These are phyloP conservation scores for Euzophera pinguis DNA, from an alignment of 2,888 invertebrate genomes.

Conservation along the genomic window DNA sequence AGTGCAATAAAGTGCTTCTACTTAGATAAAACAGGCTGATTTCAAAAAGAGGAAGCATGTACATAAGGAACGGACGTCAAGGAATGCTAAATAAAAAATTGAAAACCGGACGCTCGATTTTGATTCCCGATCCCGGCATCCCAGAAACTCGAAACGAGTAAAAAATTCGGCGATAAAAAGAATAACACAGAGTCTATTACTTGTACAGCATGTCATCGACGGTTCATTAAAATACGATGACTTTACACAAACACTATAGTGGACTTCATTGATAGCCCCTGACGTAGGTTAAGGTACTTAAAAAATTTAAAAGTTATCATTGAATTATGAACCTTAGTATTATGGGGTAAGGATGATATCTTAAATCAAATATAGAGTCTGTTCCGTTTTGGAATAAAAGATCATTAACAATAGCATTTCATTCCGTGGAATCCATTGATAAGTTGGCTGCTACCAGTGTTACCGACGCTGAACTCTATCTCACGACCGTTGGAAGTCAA, in stretches of 20 bases:
- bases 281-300: slow-evolving; percentile 65
- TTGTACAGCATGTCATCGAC: slow-evolving; percentile 77
- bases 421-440: slow-evolving; percentile 78
- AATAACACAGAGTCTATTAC: slow-evolving; percentile 77
- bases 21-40: not conserved
- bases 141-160: slow-evolving; percentile 50
- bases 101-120: slow-evolving; percentile 52
- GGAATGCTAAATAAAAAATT: slow-evolving; percentile 52
- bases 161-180: slow-evolving; percentile 76
- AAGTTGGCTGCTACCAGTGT: slow-evolving; percentile 76
- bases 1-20: not conserved
- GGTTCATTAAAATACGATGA: slow-evolving; percentile 79
- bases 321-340: slow-evolving; percentile 38
- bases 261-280: slow-evolving; percentile 78
- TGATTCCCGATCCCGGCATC: slow-evolving; percentile 51
- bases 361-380: slow-evolving; percentile 35
- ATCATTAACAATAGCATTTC: slow-evolving; percentile 72
- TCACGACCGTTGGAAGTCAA: slow-evolving; percentile 61
- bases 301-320: slow-evolving; percentile 41
- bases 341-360: slow-evolving; percentile 35
- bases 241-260: slow-evolving; percentile 75
- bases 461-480: slow-evolving; percentile 52
- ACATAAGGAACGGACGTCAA: slow-evolving; percentile 41
- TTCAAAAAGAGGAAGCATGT: slow-evolving; percentile 2
- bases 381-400: slow-evolving; percentile 62